Evolutionary conservation across 2,797 vertebrate genomes (phyloP).

Genomic region (Poecilia wingei): DNA sequence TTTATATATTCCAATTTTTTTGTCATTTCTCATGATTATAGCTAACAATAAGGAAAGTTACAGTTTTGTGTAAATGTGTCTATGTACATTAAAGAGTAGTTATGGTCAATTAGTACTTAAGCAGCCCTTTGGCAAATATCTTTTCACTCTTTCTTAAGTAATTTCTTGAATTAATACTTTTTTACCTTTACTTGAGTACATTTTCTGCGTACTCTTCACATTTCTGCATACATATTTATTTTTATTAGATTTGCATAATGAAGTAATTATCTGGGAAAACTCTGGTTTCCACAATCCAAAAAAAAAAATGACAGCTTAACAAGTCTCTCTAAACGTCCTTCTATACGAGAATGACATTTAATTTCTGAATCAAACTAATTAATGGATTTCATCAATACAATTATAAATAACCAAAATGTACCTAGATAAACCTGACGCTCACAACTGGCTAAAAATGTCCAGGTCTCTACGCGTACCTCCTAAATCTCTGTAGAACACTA

Average conservation of each 20-base stretch:
- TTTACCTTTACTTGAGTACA: neutral
- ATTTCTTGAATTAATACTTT: neutral
- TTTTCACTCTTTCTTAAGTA: neutral
- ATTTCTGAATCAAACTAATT: neutral
- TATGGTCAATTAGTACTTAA: neutral
- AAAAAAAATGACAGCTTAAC: neutral
- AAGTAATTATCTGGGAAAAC: neutral
- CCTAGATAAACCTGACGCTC: conserved; percentile 8
- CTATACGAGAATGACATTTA: neutral
- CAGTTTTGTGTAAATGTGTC: neutral
- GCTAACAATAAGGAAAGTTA: neutral
- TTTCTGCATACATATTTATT: neutral
- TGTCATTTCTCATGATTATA: neutral
- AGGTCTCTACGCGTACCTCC: conserved; percentile 17
- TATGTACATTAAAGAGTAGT: neutral
- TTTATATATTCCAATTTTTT: neutral
- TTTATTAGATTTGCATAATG: neutral
- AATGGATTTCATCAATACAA: neutral
- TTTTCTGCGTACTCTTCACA: neutral
- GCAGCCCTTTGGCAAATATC: neutral
- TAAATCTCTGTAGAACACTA: conserved; percentile 27
- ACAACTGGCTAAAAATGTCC: conserved; percentile 7
- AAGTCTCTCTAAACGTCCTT: neutral
- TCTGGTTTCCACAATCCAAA: neutral
- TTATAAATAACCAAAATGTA: neutral